Conservation (phyloP, 2,113 vertebrate species). For the Leuciscus idus region DNA sequence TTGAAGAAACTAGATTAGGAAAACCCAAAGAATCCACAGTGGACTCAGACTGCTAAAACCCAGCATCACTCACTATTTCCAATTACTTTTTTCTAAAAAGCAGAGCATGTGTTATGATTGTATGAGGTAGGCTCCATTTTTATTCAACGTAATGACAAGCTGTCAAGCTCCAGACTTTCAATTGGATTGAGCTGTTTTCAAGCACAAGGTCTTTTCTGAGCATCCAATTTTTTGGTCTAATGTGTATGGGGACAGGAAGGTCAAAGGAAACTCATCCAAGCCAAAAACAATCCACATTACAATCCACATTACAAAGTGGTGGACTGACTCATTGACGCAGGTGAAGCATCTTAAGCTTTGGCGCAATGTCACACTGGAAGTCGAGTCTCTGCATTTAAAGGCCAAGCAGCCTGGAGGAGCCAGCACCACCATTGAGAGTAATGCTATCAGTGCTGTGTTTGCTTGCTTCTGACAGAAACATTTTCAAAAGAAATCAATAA, state of each 20-base stretch:
- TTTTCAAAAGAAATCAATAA: slow-evolving; percentile 60
- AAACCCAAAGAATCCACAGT: slow-evolving; percentile 38
- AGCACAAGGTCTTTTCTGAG: not conserved
- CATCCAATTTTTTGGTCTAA: not conserved
- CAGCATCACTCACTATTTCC: slow-evolving; percentile 56
- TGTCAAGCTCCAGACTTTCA: slow-evolving; percentile 57
- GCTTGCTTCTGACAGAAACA: slow-evolving; percentile 59
- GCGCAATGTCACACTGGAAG: slow-evolving; percentile 47
- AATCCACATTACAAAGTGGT: slow-evolving; percentile 7
- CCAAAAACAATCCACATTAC: slow-evolving; percentile 40
- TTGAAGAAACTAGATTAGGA: slow-evolving; percentile 23
- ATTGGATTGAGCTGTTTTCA: slow-evolving; percentile 44
- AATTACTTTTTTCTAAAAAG: slow-evolving; percentile 24
- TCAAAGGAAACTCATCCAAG: slow-evolving; percentile 43
- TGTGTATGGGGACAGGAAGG: not conserved
- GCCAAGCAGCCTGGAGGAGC: slow-evolving; percentile 37
- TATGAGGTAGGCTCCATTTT: slow-evolving; percentile 56
- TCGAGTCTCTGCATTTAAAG: slow-evolving; percentile 11
- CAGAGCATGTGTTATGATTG: slow-evolving; percentile 50
- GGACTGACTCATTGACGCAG: not conserved
- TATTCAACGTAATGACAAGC: slow-evolving; percentile 50
- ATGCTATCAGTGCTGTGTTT: slow-evolving; percentile 52
- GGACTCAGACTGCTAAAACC: slow-evolving; percentile 29
- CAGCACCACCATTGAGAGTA: slow-evolving; percentile 24
- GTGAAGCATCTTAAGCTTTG: slow-evolving; percentile 26